A percentile compares a stretch with the other conserved stretches of the same genome.
Conservation (phyloP, 2,113 vertebrate species). For the Cercocebus atys region DNA sequence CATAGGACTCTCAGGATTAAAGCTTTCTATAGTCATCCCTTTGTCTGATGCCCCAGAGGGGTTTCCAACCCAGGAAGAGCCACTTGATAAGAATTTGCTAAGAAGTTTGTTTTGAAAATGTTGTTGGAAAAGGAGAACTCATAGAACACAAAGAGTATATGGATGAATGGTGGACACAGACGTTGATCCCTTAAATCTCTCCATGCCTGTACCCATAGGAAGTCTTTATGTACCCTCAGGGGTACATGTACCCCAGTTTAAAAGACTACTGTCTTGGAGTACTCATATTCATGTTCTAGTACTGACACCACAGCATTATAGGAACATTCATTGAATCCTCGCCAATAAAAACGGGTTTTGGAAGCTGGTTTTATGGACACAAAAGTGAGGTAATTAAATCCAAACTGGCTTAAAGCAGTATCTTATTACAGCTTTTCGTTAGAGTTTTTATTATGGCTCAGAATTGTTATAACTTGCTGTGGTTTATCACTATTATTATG, state of each 20-base stretch:
- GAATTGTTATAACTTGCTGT: slow-evolving; percentile 67
- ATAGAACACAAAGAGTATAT: background rate
- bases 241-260: background rate
- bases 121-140: slow-evolving; percentile 24
- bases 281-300: slow-evolving; percentile 58
- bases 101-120: background rate
- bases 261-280: slow-evolving; percentile 52
- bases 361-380: slow-evolving; percentile 77
- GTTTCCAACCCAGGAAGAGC: background rate
- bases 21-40: background rate
- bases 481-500: slow-evolving; percentile 67
- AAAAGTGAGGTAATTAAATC: slow-evolving; percentile 74
- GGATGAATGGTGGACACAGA: background rate
- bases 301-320: slow-evolving; percentile 63
- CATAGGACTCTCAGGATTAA: background rate
- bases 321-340: slow-evolving; percentile 66
- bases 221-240: background rate
- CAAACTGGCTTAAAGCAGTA: slow-evolving; percentile 64
- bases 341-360: slow-evolving; percentile 76
- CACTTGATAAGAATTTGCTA: slow-evolving; percentile 11
- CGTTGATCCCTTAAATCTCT: background rate
- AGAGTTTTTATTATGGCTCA: slow-evolving; percentile 72
- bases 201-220: background rate
- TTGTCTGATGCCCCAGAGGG: background rate
- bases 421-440: slow-evolving; percentile 70